Base-by-base conservation (phyloP, 2,888 invertebrate species). In the Venusia cambrica region DNA sequence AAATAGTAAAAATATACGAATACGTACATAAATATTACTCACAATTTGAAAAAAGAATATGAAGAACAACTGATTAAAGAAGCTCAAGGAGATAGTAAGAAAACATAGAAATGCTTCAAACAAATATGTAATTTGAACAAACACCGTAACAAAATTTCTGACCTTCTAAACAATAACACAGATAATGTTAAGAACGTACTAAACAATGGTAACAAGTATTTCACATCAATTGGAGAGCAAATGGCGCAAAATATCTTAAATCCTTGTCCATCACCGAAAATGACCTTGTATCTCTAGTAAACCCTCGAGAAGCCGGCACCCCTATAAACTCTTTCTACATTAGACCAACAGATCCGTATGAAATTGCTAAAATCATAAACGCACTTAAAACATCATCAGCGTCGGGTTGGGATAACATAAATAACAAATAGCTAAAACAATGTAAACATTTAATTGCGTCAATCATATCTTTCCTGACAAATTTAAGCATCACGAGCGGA, bases 361-460 rank as follows among this genome's bases (percentile, higher is more conserved):
- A 36, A 25, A 18, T 36, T 1, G 6, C 10, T 1, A 14, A 17
- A 4, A 18, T 24, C 1, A 29, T 36, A 1, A 19, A 4, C n/a
- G n/a, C 29, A 4, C 22, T 35, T 3, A 35, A 28, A 18, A 11
- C 17, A 2, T 7, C 8, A 1, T 21, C 27, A 2, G 27, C 34
- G 0, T 11, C 21, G 1, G 36, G 36, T 1, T 22, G 22, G 7
- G 35, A 36, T 9, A 28, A 36, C n/a, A 36, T 36, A 12, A 18
- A 11, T 3, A 24, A 24, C 3, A 15, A n/a, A 1, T 5, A 24
- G 1, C 7, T 36, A 6, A 34, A 34, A 16, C 19, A 8, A 1
- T n/a, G 8, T 7, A 20, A 25, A 17, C 1, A 24, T 7, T 3
- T 15, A 1, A 8, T 22, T 2, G 10, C 21, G 2, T 17, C 20